Base-by-base conservation (phyloP, 2,797 vertebrate genomes). In the Threskiornis aethiopicus region DNA sequence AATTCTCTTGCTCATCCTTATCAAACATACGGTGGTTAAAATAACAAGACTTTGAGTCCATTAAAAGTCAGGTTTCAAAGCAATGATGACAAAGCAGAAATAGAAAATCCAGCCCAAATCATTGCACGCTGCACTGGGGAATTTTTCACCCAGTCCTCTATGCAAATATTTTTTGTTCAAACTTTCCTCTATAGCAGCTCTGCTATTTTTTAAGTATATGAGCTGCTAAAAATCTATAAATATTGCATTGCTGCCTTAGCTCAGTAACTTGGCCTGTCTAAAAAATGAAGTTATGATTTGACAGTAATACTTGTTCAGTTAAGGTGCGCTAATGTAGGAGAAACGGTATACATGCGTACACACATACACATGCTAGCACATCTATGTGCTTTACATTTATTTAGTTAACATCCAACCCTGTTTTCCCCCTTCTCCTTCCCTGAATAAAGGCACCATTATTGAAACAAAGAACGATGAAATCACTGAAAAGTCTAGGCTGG, bases 1-100 rank as follows among this genome's bases (percentile, higher is more conserved):
- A 95, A 96, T 94, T 93, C 90, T 90, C 54, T 87, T 80, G 10
- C 46, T 95, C 21, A 93, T 96, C 93, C 93, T 94, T 83, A 89
- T 85, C 89, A 97, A 97, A 96, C n/a, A 94, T 62, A 52, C 2
- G 5, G 5, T 46, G 46, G 52, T 77, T 87, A 92, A 96, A 96
- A 90, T 85, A 95, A 58, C 49, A 95, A 80, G 81, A 71, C 18
- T 72, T 72, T 87, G 90, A 92, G 57, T 85, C 35, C 81, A 71
- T 91, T 87, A 92, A 96, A 96, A 97, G 90, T 92, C 92, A 95
- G 13, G 28, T 85, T 92, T 89, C 67, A 89, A 78, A 84, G 64
- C 39, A 57, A 51, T 71, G 71, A 77, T 77, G 24, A 80, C 70
- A 91, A 87, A 92, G 22, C 79, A 87, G 35, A 85, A 90, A 83